Evolutionary conservation across 2,113 vertebrate genomes (phyloP), one percentile per base, ranked within the genome.

Genomic region (Chaetura pelagica): DNA sequence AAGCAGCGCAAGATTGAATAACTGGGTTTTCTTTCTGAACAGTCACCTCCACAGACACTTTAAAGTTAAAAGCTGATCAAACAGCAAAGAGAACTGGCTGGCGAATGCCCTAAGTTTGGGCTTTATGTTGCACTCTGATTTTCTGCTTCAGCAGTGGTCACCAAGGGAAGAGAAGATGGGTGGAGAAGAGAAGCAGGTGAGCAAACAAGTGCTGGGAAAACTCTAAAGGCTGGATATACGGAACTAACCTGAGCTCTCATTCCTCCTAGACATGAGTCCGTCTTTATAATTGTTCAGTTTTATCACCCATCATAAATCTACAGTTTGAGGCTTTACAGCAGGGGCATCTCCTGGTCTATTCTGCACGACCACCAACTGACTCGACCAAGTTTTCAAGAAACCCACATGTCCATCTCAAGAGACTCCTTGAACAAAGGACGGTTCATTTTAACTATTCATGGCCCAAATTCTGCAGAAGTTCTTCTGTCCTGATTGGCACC

Each of bases 11-110:
- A 52, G 38, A 29, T 29, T 90, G 16, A 81, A 61, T 52, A 38
- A 4, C 5, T 90, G 42, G 32, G 24, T 4, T 93, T 95, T 94
- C 84, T 94, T 97, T 93, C 40, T 93, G 77, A 84, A 51, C 52
- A 85, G 67, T 87, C 68, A 67, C 29, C 38, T 63, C 23, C 21
- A 66, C 42, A 71, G 69, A 54, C 8, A 54, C 4, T 40, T 66
- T 9, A 7, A 59, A 66, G 10, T n/a, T 34, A 46, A 44, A 87
- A 59, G 32, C 15, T 64, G 29, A 68, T 51, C 30, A 78, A 81
- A 68, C 6, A 71, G 12, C 21, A 72, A 88, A 68, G 9, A 30
- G n/a, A 71, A 78, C 27, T 61, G 7, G 17, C 17, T 51, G 42
- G 13, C 12, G 18, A 80, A 27, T 13, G 7, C 4, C 18, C 29